Base-by-base conservation (phyloP, 1,140 invertebrate genomes). In the Bombus haemorrhoidalis region DNA sequence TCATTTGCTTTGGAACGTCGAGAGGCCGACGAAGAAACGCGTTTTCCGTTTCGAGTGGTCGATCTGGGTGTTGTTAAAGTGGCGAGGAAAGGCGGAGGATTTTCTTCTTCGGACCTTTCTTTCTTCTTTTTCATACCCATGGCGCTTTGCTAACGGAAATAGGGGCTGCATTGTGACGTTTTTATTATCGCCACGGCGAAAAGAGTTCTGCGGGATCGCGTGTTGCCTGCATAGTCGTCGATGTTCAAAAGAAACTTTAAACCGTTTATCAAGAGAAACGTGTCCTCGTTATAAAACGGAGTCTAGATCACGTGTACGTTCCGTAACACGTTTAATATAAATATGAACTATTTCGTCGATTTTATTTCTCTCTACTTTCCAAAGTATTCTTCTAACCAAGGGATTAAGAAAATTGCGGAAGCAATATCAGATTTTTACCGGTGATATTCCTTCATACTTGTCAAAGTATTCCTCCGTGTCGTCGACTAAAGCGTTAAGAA, bases 21-120 rank as follows among this genome's bases (percentile, higher is more conserved):
- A 77, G 72, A 71, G 39, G 22, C 34, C 57, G 28, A 13, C 71
- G 15, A 76, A 57, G 71, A 66, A 82, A 76, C 72, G 81, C 66
- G 81, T 76, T 83, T 83, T 68, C 72, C 68, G 37, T 76, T 83
- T 76, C 81, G 72, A 83, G 72, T 39, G 53, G 72, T 47, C 47
- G 71, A 66, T 82, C 41, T 34, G 71, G 13, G 71, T 9, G 47
- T 47, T 47, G 81, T 75, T 75, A 37, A 82, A 62, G 3, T 12
- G 69, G 69, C 32, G 5, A 34, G 28, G 18, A 64, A 78, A 78
- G n/a, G 5, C n/a, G 37, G 41, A 22, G 64, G 22, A 32, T 22
- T 37, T 39, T 34, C 22, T 73, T n/a, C 71, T 1, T 41, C 41
- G 37, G 18, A 47, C 25, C 34, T 34, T 73, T 6, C 18, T 74